Percentiles rank a stretch among this genome's conserved stretches.
These are phyloP conservation scores for Sinocyclocheilus rhinocerous DNA, from an alignment of 2,113 vertebrate genomes.

Conservation along the genomic window DNA sequence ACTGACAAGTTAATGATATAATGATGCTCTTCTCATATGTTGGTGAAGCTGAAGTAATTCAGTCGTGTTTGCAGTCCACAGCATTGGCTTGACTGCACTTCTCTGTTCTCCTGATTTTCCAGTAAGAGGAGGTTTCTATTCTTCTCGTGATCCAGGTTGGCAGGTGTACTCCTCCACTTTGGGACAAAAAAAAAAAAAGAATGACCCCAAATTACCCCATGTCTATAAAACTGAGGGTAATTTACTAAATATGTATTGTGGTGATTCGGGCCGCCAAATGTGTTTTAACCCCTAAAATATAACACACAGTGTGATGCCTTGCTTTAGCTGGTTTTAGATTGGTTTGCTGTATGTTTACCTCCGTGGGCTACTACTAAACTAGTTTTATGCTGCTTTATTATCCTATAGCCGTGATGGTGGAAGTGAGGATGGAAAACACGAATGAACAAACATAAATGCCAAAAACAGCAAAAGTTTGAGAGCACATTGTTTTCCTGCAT, in stretches of 20 bases:
- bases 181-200: constrained; percentile 23
- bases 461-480: neutral
- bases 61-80: constrained; percentile 64
- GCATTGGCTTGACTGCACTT: constrained; percentile 70
- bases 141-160: constrained; percentile 41
- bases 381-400: neutral
- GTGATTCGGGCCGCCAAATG: constrained; percentile 34
- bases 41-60: constrained; percentile 68
- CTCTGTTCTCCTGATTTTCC: constrained; percentile 68
- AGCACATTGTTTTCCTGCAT: neutral
- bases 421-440: neutral
- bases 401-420: neutral
- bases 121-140: constrained; percentile 64
- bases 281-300: neutral
- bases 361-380: neutral
- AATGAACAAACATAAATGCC: neutral
- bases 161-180: constrained; percentile 45
- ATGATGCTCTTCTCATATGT: constrained; percentile 71
- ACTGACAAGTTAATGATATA: constrained; percentile 70
- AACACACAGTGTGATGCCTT: neutral
- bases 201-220: constrained; percentile 48
- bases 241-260: constrained; percentile 30
- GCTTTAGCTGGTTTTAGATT: neutral
- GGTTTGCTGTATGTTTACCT: neutral
- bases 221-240: constrained; percentile 17